Percentiles rank a stretch among this genome's conserved stretches.
Conservation (phyloP, 1,140 invertebrate genomes). For the Phocides pigmalion region DNA sequence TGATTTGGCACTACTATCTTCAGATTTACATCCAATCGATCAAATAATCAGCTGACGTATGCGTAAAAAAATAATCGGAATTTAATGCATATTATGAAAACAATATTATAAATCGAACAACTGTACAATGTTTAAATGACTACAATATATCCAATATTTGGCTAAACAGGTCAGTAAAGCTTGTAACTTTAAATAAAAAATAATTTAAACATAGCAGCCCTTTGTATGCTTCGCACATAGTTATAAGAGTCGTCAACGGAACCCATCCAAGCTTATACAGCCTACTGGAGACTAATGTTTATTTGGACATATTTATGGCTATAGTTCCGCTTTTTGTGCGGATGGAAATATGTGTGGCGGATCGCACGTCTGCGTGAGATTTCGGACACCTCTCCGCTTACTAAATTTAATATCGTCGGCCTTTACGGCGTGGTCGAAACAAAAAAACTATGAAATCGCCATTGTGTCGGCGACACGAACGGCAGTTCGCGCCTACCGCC, state of each 20-base stretch:
- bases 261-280: slow-evolving; percentile 58
- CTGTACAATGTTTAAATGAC: not conserved
- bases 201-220: slow-evolving; percentile 12
- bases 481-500: slow-evolving; percentile 81
- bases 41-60: not conserved
- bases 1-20: slow-evolving; percentile 14
- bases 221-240: slow-evolving; percentile 22
- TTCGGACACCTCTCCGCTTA: slow-evolving; percentile 83
- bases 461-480: slow-evolving; percentile 81
- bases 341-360: slow-evolving; percentile 83
- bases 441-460: slow-evolving; percentile 79
- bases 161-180: not conserved
- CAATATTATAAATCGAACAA: not conserved
- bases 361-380: slow-evolving; percentile 83
- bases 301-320: slow-evolving; percentile 84
- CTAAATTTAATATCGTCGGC: slow-evolving; percentile 82
- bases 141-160: not conserved
- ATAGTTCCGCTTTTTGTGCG: slow-evolving; percentile 82
- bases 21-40: not conserved
- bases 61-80: not conserved
- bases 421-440: slow-evolving; percentile 72
- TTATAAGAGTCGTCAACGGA: slow-evolving; percentile 44
- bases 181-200: not conserved
- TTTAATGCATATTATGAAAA: not conserved
- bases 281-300: slow-evolving; percentile 77